Percentiles rank a stretch among this genome's conserved stretches.
Evolutionary conservation across 2,113 vertebrate genomes (phyloP).

Genomic region (Amblyornis subalaris): DNA sequence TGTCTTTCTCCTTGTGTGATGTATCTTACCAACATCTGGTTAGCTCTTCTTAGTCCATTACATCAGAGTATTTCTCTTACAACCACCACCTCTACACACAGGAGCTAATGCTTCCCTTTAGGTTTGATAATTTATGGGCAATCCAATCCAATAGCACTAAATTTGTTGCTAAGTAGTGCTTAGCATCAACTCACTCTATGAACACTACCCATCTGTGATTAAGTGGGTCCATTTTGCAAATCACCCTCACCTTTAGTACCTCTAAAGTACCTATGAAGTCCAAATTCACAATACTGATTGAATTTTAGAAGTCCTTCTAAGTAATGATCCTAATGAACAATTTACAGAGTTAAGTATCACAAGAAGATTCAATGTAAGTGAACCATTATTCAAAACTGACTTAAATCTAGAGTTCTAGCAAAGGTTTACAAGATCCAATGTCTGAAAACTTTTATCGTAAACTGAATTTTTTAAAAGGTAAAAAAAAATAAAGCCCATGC

Average conservation of each 20-base stretch:
- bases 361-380: neutral
- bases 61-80: neutral
- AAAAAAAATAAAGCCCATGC: neutral
- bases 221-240: neutral
- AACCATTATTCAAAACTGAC: neutral
- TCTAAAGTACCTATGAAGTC: neutral
- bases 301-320: neutral
- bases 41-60: neutral
- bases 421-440: neutral
- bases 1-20: neutral
- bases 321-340: neutral
- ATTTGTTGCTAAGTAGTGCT: neutral
- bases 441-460: neutral
- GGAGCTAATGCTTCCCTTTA: neutral
- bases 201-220: neutral
- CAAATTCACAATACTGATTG: neutral
- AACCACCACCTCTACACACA: neutral
- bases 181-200: neutral
- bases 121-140: neutral
- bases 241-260: neutral
- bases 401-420: neutral
- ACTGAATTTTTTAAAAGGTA: neutral
- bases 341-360: neutral
- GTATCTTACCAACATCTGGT: neutral
- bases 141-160: neutral